These are phyloP conservation scores for Vidua chalybeata DNA, from an alignment of 2,113 vertebrate species.

Conservation along the genomic window DNA sequence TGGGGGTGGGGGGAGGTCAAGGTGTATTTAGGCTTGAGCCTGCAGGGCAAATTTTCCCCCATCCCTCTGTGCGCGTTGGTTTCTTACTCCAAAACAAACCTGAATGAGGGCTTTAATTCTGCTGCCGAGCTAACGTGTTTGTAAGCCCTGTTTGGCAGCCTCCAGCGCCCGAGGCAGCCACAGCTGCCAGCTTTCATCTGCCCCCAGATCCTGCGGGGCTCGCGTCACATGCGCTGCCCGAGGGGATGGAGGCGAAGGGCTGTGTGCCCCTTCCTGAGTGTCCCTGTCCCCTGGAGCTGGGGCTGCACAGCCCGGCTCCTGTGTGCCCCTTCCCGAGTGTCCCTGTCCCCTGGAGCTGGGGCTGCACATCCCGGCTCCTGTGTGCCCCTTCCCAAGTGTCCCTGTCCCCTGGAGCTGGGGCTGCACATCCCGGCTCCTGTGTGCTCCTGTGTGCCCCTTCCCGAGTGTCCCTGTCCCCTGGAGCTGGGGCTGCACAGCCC, in stretches of 20 bases:
- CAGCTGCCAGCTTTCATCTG: conserved; percentile 71
- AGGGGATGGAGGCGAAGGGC: neutral
- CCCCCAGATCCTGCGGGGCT: conserved; percentile 45
- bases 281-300: neutral
- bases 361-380: neutral
- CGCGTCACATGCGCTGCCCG: neutral
- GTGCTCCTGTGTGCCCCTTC: neutral
- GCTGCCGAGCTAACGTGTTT: conserved; percentile 43
- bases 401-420: neutral
- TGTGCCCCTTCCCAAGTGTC: neutral
- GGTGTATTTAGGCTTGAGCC: conserved; percentile 23
- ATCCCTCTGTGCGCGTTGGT: neutral
- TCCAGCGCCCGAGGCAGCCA: conserved; percentile 17
- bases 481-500: no score
- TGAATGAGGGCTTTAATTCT: conserved; percentile 26
- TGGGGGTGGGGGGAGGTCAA: conserved; percentile 31
- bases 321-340: no score
- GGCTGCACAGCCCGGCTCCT: neutral
- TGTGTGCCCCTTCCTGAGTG: neutral
- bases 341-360: neutral
- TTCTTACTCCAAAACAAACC: conserved; percentile 12
- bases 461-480: no score
- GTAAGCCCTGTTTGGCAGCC: conserved; percentile 57
- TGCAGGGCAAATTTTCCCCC: conserved; percentile 8
- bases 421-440: neutral